A percentile compares a stretch with the other conserved stretches of the same genome.
phyloP scores from a whole-genome alignment of 1,140 invertebrate species.

The Cepaea nemoralis region DNA sequence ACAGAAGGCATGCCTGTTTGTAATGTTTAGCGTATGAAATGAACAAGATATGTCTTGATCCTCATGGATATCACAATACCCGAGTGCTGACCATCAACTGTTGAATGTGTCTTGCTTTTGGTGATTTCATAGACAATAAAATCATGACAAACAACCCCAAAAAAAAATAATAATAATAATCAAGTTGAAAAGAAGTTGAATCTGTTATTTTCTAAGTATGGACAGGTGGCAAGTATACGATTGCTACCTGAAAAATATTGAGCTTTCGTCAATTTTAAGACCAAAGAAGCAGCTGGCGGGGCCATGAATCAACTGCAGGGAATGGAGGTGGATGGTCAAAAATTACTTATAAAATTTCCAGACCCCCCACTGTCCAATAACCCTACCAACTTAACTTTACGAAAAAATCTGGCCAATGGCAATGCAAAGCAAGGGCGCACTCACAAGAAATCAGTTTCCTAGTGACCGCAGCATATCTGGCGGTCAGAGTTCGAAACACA shows the following conservation, averaged over 20 bases:
- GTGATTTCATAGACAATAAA: slow-evolving; percentile 73
- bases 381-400: slow-evolving; percentile 59
- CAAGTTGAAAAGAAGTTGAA: slow-evolving; percentile 73
- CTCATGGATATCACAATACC: no score
- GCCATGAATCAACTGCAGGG: slow-evolving; percentile 74
- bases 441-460: slow-evolving; percentile 27
- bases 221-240: slow-evolving; percentile 73
- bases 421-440: slow-evolving; percentile 27
- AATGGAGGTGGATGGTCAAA: slow-evolving; percentile 71
- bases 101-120: no score
- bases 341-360: slow-evolving; percentile 74
- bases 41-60: no score
- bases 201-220: slow-evolving; percentile 74
- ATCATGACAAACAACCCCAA: slow-evolving; percentile 73
- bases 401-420: slow-evolving; percentile 51
- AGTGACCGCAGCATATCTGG: background rate
- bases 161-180: slow-evolving; percentile 75
- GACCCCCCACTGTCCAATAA: slow-evolving; percentile 71
- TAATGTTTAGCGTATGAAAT: no score
- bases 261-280: slow-evolving; percentile 75
- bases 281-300: slow-evolving; percentile 72
- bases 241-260: slow-evolving; percentile 75
- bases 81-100: no score
- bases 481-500: slow-evolving; percentile 44
- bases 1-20: no score